Evolutionary conservation across 2,113 vertebrate species (phyloP).

Genomic region (Myotis lucifugus): DNA sequence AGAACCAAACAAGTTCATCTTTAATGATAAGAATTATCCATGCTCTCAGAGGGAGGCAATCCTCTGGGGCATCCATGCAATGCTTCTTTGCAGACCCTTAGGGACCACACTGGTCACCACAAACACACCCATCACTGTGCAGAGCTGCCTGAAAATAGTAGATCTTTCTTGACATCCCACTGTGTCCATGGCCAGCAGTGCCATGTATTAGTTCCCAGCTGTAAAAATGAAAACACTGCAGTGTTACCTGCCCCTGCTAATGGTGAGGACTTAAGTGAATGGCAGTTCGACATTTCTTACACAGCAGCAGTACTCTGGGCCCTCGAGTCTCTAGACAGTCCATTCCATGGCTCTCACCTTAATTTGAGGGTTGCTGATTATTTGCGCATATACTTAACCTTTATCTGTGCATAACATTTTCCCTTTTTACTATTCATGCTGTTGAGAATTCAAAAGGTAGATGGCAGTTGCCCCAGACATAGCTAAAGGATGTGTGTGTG

Average conservation of each 20-base stretch:
- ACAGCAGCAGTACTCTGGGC: fast-evolving
- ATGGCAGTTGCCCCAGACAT: neutral
- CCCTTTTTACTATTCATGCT: neutral
- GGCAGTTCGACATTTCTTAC: fast-evolving
- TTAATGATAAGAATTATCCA: neutral
- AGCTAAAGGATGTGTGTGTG: fast-evolving
- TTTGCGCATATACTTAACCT: neutral
- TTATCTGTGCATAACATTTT: fast-evolving
- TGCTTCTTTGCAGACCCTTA: neutral
- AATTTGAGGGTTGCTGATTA: fast-evolving
- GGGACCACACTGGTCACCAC: no score
- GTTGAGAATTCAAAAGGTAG: neutral
- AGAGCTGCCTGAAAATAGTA: fast-evolving
- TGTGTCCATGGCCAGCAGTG: fast-evolving
- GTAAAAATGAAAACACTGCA: no score
- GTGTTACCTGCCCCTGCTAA: fast-evolving
- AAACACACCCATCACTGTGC: fast-evolving
- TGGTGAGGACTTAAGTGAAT: fast-evolving
- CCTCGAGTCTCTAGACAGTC: fast-evolving
- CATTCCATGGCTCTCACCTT: neutral
- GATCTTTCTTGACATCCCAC: fast-evolving
- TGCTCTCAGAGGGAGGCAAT: neutral
- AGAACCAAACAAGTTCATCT: neutral
- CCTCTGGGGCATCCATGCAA: fast-evolving
- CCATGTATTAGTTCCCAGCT: neutral